These are phyloP conservation scores for Pheosia tremula DNA, from an alignment of 2,888 invertebrate genomes.

Conservation along the genomic window DNA sequence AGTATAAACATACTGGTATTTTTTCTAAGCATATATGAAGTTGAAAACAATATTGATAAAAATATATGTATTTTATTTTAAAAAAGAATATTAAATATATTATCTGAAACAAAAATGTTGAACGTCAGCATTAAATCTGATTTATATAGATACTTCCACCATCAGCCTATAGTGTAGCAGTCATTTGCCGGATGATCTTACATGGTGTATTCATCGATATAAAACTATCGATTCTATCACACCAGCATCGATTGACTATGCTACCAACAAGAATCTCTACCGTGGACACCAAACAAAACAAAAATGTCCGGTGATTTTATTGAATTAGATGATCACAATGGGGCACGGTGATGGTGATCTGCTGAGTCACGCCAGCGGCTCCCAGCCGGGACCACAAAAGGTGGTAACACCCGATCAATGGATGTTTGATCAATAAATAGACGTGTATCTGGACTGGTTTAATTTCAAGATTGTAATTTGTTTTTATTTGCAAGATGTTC, in stretches of 20 bases:
- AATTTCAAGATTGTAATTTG: slow-evolving; percentile 39
- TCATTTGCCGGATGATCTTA: no score
- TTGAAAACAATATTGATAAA: no score
- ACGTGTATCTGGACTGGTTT: slow-evolving; percentile 56
- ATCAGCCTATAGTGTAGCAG: no score
- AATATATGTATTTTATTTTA: no score
- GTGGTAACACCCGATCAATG: slow-evolving; percentile 81
- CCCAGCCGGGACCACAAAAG: slow-evolving; percentile 72
- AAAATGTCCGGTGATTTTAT: slow-evolving; percentile 82
- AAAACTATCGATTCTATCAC: background rate
- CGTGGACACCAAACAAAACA: slow-evolving; percentile 66
- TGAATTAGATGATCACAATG: slow-evolving; percentile 83
- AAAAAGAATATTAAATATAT: no score
- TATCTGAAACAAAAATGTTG: no score
- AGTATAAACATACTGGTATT: no score
- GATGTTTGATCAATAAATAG: slow-evolving; percentile 80
- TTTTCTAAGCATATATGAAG: no score
- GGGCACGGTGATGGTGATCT: slow-evolving; percentile 59
- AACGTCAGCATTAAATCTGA: no score
- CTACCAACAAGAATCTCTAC: slow-evolving; percentile 3
- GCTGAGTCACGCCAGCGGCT: slow-evolving; percentile 72
- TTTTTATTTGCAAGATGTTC: slow-evolving; percentile 30
- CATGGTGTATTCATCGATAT: background rate
- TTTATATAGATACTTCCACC: no score
- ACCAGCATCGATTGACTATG: background rate